Base-by-base conservation (phyloP, 2,113 vertebrate species). In the Pseudorhombus dupliciocellatus region DNA sequence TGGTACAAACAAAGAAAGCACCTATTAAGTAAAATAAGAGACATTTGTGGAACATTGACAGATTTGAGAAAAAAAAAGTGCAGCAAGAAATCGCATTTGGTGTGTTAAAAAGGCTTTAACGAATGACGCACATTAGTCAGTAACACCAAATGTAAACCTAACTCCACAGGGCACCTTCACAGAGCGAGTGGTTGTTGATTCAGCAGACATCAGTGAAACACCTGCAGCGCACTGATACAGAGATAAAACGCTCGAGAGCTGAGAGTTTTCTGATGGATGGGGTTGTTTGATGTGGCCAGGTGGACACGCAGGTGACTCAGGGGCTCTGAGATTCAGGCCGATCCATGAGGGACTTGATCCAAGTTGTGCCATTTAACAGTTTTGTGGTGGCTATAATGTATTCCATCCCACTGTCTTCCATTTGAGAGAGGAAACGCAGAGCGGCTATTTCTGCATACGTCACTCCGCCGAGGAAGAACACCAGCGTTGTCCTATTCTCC, bases 311-410 rank as follows among this genome's bases (percentile, higher is more conserved):
- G 70, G 72, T 61, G 52, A 58, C 68, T 92, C 92, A 97, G 81
- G 92, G 88, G 0, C 89, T 90, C 14, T 92, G 90, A 7, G 91
- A 89, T 64, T 97, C 95, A 44, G 96, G 94, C n/a, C 94, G 94
- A 75, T 99, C 98, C 96, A 97, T 98, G 54, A 99, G 84, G 20
- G 96, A 97, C 80, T 97, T 96, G 57, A 99, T 90, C 96, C 97
- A 99, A 37, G 92, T 97, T 22, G 94, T 95, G 3, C 98, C 97
- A 0, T 97, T 99, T 80, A 99, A 93, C 0, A 99, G 95, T 78
- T 99, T 99, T 1, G 98, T 99, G 5, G 97, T 97, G 28, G 97
- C 97, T 48, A 99, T 97, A 4, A 99, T 93, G 0, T 99, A 99
- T 54, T 99, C 98, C 7, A 96, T 98, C 56, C 97, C 96, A 11